These are phyloP conservation scores for Diphyllodes magnificus DNA, from an alignment of 2,113 vertebrate species.

Conservation along the genomic window DNA sequence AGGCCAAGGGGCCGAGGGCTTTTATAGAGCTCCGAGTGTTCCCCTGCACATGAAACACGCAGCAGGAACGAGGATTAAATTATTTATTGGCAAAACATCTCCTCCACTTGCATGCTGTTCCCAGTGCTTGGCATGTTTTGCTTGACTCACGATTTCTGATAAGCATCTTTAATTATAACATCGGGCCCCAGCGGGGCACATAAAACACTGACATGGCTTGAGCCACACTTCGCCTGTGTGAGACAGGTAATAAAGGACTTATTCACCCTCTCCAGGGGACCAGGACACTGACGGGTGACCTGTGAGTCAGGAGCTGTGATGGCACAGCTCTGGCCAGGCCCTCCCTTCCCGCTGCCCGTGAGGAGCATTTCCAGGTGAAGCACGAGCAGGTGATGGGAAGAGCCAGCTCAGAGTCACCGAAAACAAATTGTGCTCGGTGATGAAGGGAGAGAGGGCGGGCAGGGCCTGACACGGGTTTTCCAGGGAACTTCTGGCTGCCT, in stretches of 20 bases:
- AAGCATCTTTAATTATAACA: slow-evolving; percentile 43
- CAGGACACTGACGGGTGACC: neutral
- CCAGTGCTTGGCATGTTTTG: neutral
- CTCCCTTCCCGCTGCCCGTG: neutral
- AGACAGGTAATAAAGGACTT: neutral
- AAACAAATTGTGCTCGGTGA: rapidly evolving
- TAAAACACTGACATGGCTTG: neutral
- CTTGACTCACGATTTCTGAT: slow-evolving; percentile 41
- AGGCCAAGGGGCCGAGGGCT: neutral
- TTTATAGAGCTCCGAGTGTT: neutral
- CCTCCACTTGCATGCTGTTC: slow-evolving; percentile 23
- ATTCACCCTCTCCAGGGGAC: neutral
- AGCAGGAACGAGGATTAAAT: slow-evolving; percentile 38
- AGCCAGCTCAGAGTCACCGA: neutral
- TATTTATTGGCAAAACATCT: slow-evolving; percentile 38
- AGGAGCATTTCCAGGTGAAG: neutral
- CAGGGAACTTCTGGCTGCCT: neutral
- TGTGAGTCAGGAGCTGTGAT: neutral
- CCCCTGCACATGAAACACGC: neutral
- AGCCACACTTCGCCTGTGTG: neutral
- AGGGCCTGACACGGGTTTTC: neutral
- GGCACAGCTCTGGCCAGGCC: neutral
- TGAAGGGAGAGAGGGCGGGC: neutral
- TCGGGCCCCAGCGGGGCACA: neutral
- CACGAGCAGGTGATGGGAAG: neutral